Conservation (phyloP, 2,797 vertebrate species). For the Hylomyscus alleni region DNA sequence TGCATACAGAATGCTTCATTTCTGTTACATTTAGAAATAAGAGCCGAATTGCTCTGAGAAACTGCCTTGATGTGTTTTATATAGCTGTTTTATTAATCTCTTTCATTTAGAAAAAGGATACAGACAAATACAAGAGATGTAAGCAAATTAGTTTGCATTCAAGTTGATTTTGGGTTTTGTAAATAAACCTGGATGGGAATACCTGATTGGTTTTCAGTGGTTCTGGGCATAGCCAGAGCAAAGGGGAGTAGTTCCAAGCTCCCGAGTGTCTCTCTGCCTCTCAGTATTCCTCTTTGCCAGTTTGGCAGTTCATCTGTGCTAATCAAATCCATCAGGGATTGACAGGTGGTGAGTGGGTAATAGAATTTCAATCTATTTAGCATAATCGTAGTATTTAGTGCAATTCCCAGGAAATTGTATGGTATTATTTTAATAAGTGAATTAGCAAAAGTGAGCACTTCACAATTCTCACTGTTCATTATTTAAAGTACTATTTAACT, state of each 20-base stretch:
- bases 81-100: constrained; percentile 30
- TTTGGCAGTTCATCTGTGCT: constrained; percentile 60
- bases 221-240: background rate
- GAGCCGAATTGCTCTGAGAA: background rate
- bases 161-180: background rate
- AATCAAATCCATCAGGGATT: constrained; percentile 64
- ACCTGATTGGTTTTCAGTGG: background rate
- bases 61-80: background rate
- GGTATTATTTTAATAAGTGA: constrained; percentile 66
- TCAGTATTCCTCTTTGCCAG: constrained; percentile 24
- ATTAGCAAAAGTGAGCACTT: constrained; percentile 59
- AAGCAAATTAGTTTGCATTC: background rate
- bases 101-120: background rate
- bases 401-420: constrained; percentile 42
- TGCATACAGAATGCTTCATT: constrained; percentile 5
- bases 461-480: background rate
- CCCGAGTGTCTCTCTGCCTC: background rate
- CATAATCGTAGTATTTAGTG: constrained; percentile 44
- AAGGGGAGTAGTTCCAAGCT: background rate
- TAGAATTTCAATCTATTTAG: constrained; percentile 43
- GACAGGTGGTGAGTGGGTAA: constrained; percentile 48
- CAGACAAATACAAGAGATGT: background rate
- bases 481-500: constrained; percentile 51
- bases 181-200: constrained; percentile 35
- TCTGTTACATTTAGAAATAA: constrained; percentile 32